These are phyloP conservation scores for Drosophila nannoptera DNA, from an alignment of 1,140 invertebrate genomes.

Conservation along the genomic window DNA sequence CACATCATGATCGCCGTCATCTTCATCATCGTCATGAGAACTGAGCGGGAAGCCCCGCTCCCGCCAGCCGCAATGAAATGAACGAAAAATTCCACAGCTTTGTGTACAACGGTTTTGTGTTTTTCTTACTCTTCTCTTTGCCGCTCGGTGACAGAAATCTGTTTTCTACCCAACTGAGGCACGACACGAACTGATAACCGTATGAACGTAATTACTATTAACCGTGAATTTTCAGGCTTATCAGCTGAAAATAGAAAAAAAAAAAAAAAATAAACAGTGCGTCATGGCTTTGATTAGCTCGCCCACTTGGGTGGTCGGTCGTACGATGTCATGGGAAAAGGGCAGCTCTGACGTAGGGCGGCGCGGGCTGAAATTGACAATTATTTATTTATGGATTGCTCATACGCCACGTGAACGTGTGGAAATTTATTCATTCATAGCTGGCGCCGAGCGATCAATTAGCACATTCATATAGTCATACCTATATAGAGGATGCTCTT, in stretches of 20 bases:
- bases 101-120: neutral
- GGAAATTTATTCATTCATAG: constrained; percentile 65
- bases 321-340: neutral
- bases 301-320: neutral
- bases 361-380: constrained; percentile 31
- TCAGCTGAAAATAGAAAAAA: no score
- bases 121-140: constrained; percentile 3
- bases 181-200: constrained; percentile 50
- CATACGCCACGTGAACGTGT: constrained; percentile 43
- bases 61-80: neutral
- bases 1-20: neutral
- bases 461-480: constrained; percentile 13
- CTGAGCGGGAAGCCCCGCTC: neutral
- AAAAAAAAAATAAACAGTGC: constrained; percentile 33
- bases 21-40: constrained; percentile 3
- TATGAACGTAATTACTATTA: constrained; percentile 61
- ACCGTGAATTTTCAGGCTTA: constrained; percentile 60
- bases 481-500: neutral
- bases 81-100: constrained; percentile 9
- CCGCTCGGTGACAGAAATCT: constrained; percentile 33
- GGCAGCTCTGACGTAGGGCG: neutral
- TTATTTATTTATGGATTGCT: constrained; percentile 66
- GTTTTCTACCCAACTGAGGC: constrained; percentile 13
- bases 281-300: constrained; percentile 40
- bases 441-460: constrained; percentile 41